Conservation (phyloP, 2,113 vertebrate species). For the Strix uralensis region DNA sequence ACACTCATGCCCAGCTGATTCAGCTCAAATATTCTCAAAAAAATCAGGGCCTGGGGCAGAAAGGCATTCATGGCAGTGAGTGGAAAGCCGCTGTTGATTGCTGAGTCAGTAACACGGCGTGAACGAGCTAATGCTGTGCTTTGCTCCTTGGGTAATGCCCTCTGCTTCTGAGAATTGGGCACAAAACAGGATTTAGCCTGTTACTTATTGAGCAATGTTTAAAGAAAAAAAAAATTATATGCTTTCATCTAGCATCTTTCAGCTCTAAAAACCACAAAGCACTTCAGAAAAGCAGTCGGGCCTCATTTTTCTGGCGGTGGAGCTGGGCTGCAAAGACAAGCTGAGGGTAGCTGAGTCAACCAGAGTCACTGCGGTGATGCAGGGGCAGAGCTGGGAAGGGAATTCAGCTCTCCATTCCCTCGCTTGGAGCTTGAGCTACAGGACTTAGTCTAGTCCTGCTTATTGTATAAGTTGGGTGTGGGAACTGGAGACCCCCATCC, state of each 20-base stretch:
- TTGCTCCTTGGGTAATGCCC: not conserved
- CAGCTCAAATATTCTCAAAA: not conserved
- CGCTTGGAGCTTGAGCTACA: accelerated
- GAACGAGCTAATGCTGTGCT: not conserved
- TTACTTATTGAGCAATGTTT: not conserved
- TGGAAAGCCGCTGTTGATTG: not conserved
- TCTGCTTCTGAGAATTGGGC: not conserved
- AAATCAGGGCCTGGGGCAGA: not conserved
- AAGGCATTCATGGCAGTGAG: not conserved
- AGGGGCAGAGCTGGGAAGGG: not conserved
- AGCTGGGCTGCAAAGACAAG: not conserved
- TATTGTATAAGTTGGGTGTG: accelerated
- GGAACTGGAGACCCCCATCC: not conserved
- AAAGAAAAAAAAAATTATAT: not conserved
- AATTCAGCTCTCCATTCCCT: not conserved
- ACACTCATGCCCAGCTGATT: not conserved
- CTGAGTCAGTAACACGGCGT: not conserved
- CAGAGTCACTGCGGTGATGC: not conserved
- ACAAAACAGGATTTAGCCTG: not conserved
- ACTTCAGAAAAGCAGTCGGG: not conserved
- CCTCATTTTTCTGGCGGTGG: not conserved
- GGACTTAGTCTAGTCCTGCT: not conserved
- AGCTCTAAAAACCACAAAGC: not conserved
- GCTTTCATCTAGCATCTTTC: not conserved
- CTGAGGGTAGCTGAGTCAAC: not conserved